A percentile compares a stretch with the other conserved stretches of the same genome.
Conservation (phyloP, 2,888 invertebrate species). For the Drosophila anomelani region DNA sequence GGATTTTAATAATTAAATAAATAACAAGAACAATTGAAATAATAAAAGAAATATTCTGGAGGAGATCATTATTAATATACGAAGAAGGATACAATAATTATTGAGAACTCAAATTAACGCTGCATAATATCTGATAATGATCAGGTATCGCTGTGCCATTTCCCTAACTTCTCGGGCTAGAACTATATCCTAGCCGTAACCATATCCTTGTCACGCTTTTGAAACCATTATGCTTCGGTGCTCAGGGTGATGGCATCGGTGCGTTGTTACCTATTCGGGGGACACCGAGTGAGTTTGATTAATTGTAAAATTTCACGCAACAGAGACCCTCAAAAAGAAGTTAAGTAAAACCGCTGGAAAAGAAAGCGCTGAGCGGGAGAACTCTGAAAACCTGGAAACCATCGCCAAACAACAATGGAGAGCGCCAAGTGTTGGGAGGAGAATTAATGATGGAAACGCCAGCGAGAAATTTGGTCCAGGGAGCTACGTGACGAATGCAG, state of each 20-base stretch:
- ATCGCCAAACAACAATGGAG: constrained; percentile 29
- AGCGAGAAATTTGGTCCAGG: constrained; percentile 67
- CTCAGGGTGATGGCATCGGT: constrained; percentile 18
- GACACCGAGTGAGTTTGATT: constrained; percentile 82
- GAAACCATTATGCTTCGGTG: constrained; percentile 30
- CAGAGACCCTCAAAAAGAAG: constrained; percentile 48
- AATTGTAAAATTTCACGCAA: constrained; percentile 84
- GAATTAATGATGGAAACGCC: constrained; percentile 78
- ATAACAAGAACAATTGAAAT: neutral
- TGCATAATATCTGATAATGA: neutral
- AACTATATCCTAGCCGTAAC: constrained; percentile 19
- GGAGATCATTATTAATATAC: neutral
- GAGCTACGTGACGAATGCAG: constrained; percentile 59
- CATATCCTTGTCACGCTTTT: constrained; percentile 77
- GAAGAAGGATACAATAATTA: neutral
- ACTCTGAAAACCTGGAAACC: constrained; percentile 26
- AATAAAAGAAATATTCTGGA: neutral
- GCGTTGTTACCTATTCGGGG: constrained; percentile 13
- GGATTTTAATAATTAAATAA: too few relatives aligned
- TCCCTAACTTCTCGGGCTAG: neutral
- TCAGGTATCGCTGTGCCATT: neutral
- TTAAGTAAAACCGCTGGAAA: constrained; percentile 56
- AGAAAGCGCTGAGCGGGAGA: constrained; percentile 42
- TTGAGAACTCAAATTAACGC: neutral
- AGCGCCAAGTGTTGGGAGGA: constrained; percentile 60